Percentiles rank a stretch among this genome's conserved stretches.
These are phyloP conservation scores for Gnathonemus longibarbis DNA, from an alignment of 2,113 vertebrate species.

Conservation along the genomic window DNA sequence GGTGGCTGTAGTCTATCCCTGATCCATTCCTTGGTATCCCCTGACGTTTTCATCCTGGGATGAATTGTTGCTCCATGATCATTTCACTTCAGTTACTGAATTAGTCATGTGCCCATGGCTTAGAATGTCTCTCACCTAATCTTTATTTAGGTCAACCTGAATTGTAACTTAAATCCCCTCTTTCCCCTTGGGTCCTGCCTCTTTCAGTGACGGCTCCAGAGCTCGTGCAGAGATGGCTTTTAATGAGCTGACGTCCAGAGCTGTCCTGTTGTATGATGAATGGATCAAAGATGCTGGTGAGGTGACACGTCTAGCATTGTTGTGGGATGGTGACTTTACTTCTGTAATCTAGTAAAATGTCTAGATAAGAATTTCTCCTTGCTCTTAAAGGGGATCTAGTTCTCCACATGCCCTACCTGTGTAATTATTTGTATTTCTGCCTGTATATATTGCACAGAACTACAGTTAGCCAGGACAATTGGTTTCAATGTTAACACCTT, in stretches of 20 bases:
- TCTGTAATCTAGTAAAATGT: neutral
- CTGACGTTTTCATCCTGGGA: neutral
- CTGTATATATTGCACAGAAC: neutral
- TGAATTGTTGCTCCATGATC: neutral
- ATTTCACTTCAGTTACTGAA: neutral
- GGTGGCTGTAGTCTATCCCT: neutral
- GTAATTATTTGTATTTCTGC: neutral
- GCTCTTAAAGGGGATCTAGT: neutral
- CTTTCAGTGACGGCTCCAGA: constrained; percentile 27
- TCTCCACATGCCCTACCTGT: neutral
- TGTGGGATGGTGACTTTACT: neutral
- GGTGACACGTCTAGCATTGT: constrained; percentile 32
- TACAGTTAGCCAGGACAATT: neutral
- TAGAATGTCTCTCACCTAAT: constrained; percentile 8
- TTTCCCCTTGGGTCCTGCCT: neutral
- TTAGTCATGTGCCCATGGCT: neutral
- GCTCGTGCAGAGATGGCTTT: constrained; percentile 69
- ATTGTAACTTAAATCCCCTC: constrained; percentile 3
- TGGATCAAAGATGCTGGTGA: constrained; percentile 86
- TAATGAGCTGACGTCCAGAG: constrained; percentile 70
- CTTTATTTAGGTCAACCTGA: constrained; percentile 8
- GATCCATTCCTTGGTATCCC: neutral
- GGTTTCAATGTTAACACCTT: no score
- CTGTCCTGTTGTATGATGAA: constrained; percentile 72
- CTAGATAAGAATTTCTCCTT: neutral